Percentiles rank a stretch among this genome's conserved stretches.
These are phyloP conservation scores for Ricordea florida DNA, from an alignment of 92 coral and sea anemone species.

Conservation along the genomic window DNA sequence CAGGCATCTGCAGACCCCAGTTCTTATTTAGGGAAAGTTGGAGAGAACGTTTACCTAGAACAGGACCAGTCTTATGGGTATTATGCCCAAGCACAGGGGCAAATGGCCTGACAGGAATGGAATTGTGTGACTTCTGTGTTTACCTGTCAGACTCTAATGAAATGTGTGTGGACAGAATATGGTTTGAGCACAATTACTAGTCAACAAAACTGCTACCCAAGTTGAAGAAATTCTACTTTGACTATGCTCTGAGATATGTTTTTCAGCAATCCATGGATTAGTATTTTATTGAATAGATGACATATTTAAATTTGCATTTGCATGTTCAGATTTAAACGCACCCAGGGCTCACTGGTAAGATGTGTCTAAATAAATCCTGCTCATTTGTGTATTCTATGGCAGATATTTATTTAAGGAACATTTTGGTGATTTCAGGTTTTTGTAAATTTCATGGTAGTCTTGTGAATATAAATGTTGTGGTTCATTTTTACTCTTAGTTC, in stretches of 20 bases:
- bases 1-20: slow-evolving; percentile 50
- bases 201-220: slow-evolving; percentile 32
- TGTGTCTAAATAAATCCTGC: too few species aligned
- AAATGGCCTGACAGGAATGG: slow-evolving; percentile 60
- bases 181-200: slow-evolving; percentile 43
- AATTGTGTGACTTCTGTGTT: slow-evolving; percentile 64
- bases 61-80: slow-evolving; percentile 35
- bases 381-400: too few species aligned
- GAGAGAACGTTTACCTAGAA: slow-evolving; percentile 25
- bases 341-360: too few species aligned
- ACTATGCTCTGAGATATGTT: slow-evolving; percentile 11
- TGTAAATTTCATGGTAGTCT: too few species aligned
- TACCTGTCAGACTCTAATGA: slow-evolving; percentile 58
- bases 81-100: slow-evolving; percentile 60
- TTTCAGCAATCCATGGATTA: too few species aligned
- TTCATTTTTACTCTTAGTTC: too few species aligned
- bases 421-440: too few species aligned
- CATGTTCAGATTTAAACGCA: too few species aligned
- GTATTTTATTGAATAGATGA: too few species aligned
- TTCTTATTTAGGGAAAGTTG: slow-evolving; percentile 36
- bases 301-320: too few species aligned
- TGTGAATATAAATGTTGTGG: too few species aligned
- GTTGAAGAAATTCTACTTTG: slow-evolving; percentile 4
- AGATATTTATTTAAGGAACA: too few species aligned
- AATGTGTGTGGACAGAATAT: slow-evolving; percentile 53